Evolutionary conservation across 2,797 vertebrate genomes (phyloP).

Genomic region (Lagocephalus sceleratus): DNA sequence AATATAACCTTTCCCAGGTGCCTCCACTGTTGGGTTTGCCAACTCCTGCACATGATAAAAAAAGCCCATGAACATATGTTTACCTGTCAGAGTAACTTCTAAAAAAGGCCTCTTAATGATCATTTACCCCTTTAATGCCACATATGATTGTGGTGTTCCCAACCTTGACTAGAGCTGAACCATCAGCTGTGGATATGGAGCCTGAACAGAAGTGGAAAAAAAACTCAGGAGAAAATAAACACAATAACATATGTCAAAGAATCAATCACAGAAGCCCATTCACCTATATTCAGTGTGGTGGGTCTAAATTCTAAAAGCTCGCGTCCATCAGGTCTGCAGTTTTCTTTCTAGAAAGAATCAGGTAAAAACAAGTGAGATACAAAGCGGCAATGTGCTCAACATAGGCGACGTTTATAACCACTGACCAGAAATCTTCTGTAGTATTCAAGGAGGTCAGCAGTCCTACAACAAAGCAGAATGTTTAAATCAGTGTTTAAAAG

Average conservation of each 20-base stretch:
- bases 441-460: constrained; percentile 92
- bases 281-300: constrained; percentile 94
- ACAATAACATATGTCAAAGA: neutral
- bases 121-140: constrained; percentile 87
- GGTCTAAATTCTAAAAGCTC: constrained; percentile 90
- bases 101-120: neutral
- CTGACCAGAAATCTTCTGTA: constrained; percentile 94
- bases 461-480: constrained; percentile 67
- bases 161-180: constrained; percentile 93
- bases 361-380: neutral
- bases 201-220: constrained; percentile 64
- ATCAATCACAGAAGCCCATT: neutral
- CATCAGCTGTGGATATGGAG: constrained; percentile 92
- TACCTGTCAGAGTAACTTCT: too few species aligned
- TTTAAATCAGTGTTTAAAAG: too few species aligned
- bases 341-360: constrained; percentile 82
- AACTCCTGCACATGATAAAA: constrained; percentile 79
- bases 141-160: constrained; percentile 95
- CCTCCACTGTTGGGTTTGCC: constrained; percentile 80
- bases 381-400: neutral
- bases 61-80: neutral
- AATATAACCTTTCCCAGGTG: constrained; percentile 88
- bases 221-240: too few species aligned
- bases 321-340: constrained; percentile 93
- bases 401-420: neutral